phyloP scores from a whole-genome alignment of 2,113 vertebrate species.

The Hydrochoerus hydrochaeris region DNA sequence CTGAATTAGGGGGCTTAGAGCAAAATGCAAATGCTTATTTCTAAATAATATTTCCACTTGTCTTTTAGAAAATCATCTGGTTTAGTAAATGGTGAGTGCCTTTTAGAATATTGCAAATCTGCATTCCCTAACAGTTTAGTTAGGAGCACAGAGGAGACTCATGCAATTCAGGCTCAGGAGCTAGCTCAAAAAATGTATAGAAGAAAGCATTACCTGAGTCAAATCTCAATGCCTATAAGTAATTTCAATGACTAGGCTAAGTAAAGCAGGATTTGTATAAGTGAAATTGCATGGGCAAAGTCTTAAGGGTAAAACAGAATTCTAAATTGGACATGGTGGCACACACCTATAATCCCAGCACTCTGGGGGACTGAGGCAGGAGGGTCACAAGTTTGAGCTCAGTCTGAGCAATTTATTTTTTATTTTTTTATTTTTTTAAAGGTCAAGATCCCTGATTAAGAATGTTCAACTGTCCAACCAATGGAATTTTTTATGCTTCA shows the following conservation, averaged over 20 bases:
- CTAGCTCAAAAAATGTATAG: neutral
- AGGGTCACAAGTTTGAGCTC: neutral
- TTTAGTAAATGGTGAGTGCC: neutral
- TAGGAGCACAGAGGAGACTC: neutral
- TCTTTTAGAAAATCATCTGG: neutral
- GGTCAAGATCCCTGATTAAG: no score
- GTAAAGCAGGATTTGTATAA: neutral
- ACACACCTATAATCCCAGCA: neutral
- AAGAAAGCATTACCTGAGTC: neutral
- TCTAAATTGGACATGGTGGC: neutral
- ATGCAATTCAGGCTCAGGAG: neutral
- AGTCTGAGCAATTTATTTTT: neutral
- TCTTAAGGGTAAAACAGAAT: neutral
- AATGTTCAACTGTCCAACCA: no score
- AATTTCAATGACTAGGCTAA: neutral
- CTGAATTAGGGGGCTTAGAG: neutral
- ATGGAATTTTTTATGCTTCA: no score
- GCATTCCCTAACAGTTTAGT: neutral
- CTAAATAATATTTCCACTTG: neutral
- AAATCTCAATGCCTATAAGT: neutral
- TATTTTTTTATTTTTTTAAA: no score
- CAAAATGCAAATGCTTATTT: neutral
- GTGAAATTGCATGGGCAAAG: neutral
- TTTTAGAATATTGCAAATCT: conserved; percentile 21
- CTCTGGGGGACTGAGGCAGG: neutral